Conservation (phyloP, 2,797 vertebrate species). For the Monodelphis domestica region DNA sequence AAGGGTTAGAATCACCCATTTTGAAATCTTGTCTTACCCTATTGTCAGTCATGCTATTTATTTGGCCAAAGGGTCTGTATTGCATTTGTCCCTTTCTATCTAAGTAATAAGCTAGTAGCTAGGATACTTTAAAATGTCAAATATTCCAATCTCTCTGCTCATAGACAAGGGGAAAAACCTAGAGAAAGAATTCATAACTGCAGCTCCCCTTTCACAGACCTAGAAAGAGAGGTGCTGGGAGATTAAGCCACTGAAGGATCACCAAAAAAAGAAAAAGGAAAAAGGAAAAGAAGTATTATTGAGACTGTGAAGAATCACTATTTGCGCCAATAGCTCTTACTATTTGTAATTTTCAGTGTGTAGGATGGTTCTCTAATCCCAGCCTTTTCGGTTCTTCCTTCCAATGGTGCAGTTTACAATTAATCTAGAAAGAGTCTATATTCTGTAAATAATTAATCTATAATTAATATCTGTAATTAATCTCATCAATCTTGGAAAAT, state of each 20-base stretch:
- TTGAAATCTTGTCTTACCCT: background rate
- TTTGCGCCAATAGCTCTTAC: background rate
- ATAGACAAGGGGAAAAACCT: background rate
- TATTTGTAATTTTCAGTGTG: background rate
- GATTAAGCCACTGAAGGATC: background rate
- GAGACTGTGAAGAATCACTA: background rate
- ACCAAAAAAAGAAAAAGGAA: background rate
- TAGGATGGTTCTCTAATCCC: background rate
- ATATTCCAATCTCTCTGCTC: background rate
- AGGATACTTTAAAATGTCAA: background rate
- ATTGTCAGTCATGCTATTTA: background rate
- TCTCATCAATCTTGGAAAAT: background rate
- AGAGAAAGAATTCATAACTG: background rate
- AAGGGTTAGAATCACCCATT: background rate
- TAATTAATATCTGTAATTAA: no score
- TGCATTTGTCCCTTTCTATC: background rate
- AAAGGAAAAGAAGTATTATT: background rate
- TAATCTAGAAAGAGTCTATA: no score
- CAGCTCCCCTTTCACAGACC: background rate
- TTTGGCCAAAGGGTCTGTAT: rapidly evolving
- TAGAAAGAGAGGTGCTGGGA: background rate
- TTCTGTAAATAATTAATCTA: no score
- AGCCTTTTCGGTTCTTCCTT: background rate
- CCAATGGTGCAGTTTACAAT: background rate
- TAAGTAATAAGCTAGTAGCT: background rate